These are phyloP conservation scores for Lytechinus pictus DNA, from an alignment of 35 echinoderm and acorn worm genomes.

Conservation along the genomic window DNA sequence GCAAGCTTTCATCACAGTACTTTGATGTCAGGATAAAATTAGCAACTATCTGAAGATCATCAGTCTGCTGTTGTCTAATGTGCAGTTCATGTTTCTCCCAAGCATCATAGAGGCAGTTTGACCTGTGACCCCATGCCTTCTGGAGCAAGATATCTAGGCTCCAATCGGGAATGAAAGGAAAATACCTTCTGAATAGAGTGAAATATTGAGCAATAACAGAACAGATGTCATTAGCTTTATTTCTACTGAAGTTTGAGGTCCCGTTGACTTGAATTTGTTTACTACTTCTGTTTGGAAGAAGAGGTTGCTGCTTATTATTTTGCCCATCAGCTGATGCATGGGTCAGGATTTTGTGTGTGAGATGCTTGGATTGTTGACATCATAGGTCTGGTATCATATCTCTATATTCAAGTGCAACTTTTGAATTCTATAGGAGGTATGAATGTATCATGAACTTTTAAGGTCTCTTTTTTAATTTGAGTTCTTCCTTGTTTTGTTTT, in stretches of 20 bases:
- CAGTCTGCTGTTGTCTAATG: not conserved
- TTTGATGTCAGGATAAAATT: not conserved
- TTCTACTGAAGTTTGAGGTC: not conserved
- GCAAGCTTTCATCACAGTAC: not conserved
- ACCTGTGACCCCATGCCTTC: not conserved
- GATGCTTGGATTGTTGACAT: no score
- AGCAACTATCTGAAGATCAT: not conserved
- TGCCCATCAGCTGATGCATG: no score
- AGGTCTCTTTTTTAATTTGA: not conserved
- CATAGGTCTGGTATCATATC: no score
- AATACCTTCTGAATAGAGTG: slow-evolving; percentile 12
- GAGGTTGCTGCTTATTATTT: no score
- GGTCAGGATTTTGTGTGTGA: no score
- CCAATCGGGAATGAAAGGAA: not conserved
- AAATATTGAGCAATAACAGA: not conserved
- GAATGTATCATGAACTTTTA: no score
- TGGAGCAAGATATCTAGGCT: not conserved
- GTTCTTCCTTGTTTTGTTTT: not conserved
- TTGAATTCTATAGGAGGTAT: no score
- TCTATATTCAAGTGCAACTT: no score
- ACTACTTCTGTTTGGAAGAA: no score
- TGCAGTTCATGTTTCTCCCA: not conserved
- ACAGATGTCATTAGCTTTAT: not conserved
- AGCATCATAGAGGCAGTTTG: not conserved
- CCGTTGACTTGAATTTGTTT: not conserved